Base-by-base conservation (phyloP, 2,113 vertebrate genomes). In the Python bivittatus region DNA sequence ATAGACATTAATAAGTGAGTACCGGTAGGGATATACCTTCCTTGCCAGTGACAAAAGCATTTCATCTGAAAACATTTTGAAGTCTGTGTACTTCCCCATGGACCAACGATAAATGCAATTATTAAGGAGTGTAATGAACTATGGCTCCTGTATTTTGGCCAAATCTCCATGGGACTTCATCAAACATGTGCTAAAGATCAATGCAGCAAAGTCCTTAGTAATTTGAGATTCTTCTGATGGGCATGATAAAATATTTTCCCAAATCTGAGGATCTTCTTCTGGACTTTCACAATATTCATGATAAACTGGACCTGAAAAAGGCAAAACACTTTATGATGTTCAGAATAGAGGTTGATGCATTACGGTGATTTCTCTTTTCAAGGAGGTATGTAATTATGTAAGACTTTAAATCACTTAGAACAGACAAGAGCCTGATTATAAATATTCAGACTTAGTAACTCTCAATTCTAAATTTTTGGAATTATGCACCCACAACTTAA, bases 11-110 rank as follows among this genome's bases (percentile, higher is more conserved):
- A 88, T 53, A 88, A 83, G 25, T 87, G 23, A 72, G 7, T 90
- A 89, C 25, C 0, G 0, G 20, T 86, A 91, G 22, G 92, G 79
- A 38, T 13, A 15, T 98, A 99, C 99, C 98, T 99, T 99, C 94
- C 99, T 98, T 53, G 97, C 96, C 89, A 99, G 86, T 0, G 99
- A 99, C 11, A 98, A 98, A 95, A 99, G 94, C 89, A 99, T 99
- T 95, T 99, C 99, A 91, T 99, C 99, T 0, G 99, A 99, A 97
- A 99, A 99, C 98, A 99, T 99, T 97, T 99, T 99, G 98, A 99
- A 99, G 97, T 99, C 99, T 0, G 99, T 99, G 94, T 99, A 99
- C 92, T 98, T 99, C n/a, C 99, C 99, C 85, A 99, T 95, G 15
- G 98, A 97, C 88, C 98, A 98, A 38, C 98, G 97, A 95, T 99